Evolutionary conservation across 1,140 invertebrate genomes (phyloP), one percentile per base, ranked within the genome.

Genomic region (Euura saliciscinereae): DNA sequence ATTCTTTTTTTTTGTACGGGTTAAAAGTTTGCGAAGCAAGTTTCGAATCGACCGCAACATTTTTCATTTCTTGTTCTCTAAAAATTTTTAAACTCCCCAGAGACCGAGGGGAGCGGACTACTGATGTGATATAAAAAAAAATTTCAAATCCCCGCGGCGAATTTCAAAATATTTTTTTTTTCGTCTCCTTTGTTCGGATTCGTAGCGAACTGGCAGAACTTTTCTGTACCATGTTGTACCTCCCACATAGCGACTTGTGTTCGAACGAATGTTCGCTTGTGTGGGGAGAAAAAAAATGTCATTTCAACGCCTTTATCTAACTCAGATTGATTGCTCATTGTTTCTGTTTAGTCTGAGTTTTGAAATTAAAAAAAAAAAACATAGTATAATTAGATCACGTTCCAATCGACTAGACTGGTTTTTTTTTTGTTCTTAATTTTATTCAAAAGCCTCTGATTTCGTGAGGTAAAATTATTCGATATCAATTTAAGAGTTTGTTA

Each of bases 271-370:
- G 28, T 28, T 28, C 28, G 28, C 28, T 28, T 1, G 28, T 28
- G 28, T 28, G 28, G 28, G 28, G 28, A 28, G 28, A 28, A 28
- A 28, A 28, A 28, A 28, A 28, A 1, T 28, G 0, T 28, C 28
- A 28, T 28, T 28, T 28, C 28, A 28, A 28, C 28, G 28, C 28
- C 28, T 28, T 28, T 28, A 74, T 73, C 71, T 68, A 66, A 71
- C 5, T 13, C 66, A 70, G 71, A 74, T 75, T 0, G 11, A 3
- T 67, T 67, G 66, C 28, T 67, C 3, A 10, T 67, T 3, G 11
- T 67, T 67, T 42, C 43, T 67, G 8, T 42, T 43, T 3, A 11
- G 7, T 43, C 28, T 66, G 8, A 8, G 8, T 66, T 43, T 43
- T 28, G 28, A 28, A 28, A 28, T 28, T 28, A 28, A 28, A 28